Evolutionary conservation across 2,888 invertebrate genomes (phyloP), one percentile per base, ranked within the genome.

Genomic region (Linyphia triangularis): DNA sequence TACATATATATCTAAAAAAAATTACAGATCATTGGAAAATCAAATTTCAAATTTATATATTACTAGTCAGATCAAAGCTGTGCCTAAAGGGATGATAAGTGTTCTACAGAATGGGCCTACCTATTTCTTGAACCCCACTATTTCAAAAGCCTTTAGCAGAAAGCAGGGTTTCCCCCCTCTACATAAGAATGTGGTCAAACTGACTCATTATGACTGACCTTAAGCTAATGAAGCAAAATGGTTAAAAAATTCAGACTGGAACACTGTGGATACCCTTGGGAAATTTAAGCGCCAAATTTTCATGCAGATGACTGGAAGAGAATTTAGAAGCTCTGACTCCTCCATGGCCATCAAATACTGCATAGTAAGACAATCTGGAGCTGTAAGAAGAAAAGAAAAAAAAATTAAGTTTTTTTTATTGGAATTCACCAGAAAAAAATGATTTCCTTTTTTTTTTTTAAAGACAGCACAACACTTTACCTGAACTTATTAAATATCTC

Each of bases 271-370:
- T 89, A 91, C 93, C 93, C 92, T 92, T 93, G 67, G 93, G 92
- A 91, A 93, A 92, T 90, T 92, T 92, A 89, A 92, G 91, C 89
- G 92, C 92, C 84, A 94, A 91, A 91, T 92, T 92, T 90, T 91
- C 91, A 91, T 92, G 93, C 90, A 93, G 91, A 90, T 92, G 91
- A 89, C 92, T 91, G 65, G 93, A 92, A 90, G 93, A 93, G 91
- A 92, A 93, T 90, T 92, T 92, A 37, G 94, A 92, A 16, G 94
- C 94, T 89, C 92, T 91, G 2, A 91, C 90, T 67, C 94, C 94
- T 51, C 92, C 93, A 90, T 94, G 94, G 3, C 94, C 94, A 91
- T 94, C 94, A 91, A 93, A 94, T 57, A 94, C 93, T 28, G 92
- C 93, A 90, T 93, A 94, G 78, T 93, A 91, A 0, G 93, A 92